Percentiles rank a stretch among this genome's conserved stretches.
Evolutionary conservation across 2,888 invertebrate species (phyloP).

Genomic region (Unio pictorum): DNA sequence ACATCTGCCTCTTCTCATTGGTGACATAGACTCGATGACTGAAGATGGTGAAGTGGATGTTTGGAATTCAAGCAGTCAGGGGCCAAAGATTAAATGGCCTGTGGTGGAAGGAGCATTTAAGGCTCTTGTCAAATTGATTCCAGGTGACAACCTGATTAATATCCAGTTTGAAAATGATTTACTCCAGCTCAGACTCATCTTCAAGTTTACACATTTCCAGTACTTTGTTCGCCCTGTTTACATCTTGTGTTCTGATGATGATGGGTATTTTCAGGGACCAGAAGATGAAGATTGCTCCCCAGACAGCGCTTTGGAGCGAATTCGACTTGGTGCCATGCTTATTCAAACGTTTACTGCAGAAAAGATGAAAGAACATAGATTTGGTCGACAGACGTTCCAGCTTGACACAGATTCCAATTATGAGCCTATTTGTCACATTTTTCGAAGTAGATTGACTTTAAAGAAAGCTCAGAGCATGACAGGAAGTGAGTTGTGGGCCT

Average conservation of each 20-base stretch:
- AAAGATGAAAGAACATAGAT: constrained; percentile 85
- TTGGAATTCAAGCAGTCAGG: constrained; percentile 41
- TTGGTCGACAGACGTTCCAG: constrained; percentile 86
- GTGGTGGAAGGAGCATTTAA: constrained; percentile 81
- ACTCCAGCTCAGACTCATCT: constrained; percentile 50
- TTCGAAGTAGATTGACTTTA: constrained; percentile 81
- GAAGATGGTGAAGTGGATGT: constrained; percentile 57
- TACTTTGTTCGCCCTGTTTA: constrained; percentile 83
- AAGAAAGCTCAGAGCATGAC: constrained; percentile 78
- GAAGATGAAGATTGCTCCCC: constrained; percentile 78
- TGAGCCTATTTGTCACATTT: constrained; percentile 79
- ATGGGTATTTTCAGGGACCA: constrained; percentile 84
- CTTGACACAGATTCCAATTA: constrained; percentile 79
- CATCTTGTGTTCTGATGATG: constrained; percentile 85
- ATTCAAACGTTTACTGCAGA: constrained; percentile 91
- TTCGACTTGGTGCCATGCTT: constrained; percentile 82
- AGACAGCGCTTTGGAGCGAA: constrained; percentile 83
- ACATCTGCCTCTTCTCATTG: constrained; percentile 61
- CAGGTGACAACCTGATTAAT: constrained; percentile 79
- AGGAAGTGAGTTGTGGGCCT: constrained; percentile 87
- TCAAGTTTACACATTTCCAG: constrained; percentile 42
- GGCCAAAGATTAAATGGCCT: constrained; percentile 74
- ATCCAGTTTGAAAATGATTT: constrained; percentile 73
- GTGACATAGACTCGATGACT: constrained; percentile 57
- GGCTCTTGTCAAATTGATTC: constrained; percentile 78